Base-by-base conservation (phyloP, 2,888 invertebrate species). In the Acrobasis suavella region DNA sequence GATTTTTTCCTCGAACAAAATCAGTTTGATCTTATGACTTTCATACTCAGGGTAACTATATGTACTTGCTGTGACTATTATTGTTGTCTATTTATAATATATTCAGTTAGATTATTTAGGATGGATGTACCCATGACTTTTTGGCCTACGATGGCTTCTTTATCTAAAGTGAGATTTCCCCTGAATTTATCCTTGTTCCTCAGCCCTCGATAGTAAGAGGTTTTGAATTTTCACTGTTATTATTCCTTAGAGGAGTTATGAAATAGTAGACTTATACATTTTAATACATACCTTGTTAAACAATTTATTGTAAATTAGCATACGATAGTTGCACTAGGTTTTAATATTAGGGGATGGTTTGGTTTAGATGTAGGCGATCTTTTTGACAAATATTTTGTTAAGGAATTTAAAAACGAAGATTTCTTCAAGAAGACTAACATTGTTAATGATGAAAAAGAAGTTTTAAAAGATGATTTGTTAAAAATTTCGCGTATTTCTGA, bases 11-110 rank as follows among this genome's bases (percentile, higher is more conserved):
- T 78, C 72, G 74, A 75, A 72, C 72, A 77, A 80, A 81, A 76
- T 77, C 78, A 80, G 77, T 74, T 77, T 81, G 82, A 87, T 90
- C 91, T 91, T 91, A 91, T 91, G 91, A 91, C 87, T 88, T 80
- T 86, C 81, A 81, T 81, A 84, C 89, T 87, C 91, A 92, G 91
- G 91, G 91, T 92, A 91, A 81, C 54, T 60, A 61, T 60, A 60
- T 83, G 76, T 76, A 71, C 75, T 72, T 80, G 76, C 74, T 77
- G 71, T 75, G 74, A 74, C 76, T 78, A 70, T 72, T 77, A 80
- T 82, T 82, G 83, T 83, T 82, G 78, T 86, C 80, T 87, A 79
- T 76, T 80, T 79, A 76, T 78, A 85, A 81, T 78, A 75, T 77
- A 70, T 80, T 86, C 71, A 73, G 82, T 81, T 83, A 77, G 75